A percentile compares a stretch with the other conserved stretches of the same genome.
These are phyloP conservation scores for Rhynchomys soricoides DNA, from an alignment of 2,113 vertebrate species.

Conservation along the genomic window DNA sequence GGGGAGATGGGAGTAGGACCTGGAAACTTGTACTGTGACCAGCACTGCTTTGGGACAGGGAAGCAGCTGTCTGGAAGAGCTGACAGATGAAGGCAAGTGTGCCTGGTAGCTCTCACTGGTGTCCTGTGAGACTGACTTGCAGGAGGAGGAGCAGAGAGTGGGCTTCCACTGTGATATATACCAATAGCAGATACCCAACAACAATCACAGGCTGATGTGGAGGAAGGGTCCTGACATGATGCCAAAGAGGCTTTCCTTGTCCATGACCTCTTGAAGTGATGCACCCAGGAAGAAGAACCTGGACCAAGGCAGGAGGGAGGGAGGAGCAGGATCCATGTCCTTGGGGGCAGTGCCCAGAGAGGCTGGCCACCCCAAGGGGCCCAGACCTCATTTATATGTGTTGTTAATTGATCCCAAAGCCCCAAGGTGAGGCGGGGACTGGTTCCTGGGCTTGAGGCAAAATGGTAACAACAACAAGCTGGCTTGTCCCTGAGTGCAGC, in stretches of 20 bases:
- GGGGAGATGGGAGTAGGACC: not conserved
- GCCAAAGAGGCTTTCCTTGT: not conserved
- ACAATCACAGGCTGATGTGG: accelerated
- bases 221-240: accelerated
- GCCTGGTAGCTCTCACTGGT: not conserved
- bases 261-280: not conserved
- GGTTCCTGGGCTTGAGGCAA: not conserved
- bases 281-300: not conserved
- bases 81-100: not conserved
- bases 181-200: accelerated
- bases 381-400: conserved; percentile 39
- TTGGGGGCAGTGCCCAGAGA: conserved; percentile 51
- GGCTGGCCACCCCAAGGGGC: conserved; percentile 10
- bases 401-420: conserved; percentile 74
- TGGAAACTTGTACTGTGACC: not conserved
- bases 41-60: accelerated
- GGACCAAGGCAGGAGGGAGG: not conserved
- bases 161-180: not conserved
- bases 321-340: not conserved
- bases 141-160: not conserved
- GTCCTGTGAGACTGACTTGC: not conserved
- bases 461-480: conserved; percentile 62
- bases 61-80: not conserved
- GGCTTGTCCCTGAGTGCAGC: not conserved
- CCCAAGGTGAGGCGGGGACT: not conserved